Percentiles rank a stretch among this genome's conserved stretches.
Conservation (phyloP, 1,140 invertebrate species). For the Xylocopa sonorina region DNA sequence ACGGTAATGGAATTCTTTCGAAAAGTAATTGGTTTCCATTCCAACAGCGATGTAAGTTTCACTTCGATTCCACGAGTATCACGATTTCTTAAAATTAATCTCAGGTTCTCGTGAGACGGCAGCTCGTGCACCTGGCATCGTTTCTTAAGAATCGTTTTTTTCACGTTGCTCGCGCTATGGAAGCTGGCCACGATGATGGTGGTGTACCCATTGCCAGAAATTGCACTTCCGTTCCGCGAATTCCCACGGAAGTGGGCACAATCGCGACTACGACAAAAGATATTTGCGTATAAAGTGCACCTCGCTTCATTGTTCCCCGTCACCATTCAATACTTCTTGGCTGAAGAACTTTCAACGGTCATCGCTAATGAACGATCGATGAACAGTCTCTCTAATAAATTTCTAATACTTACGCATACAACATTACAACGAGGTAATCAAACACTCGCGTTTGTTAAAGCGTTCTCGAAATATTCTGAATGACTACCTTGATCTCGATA, state of each 20-base stretch:
- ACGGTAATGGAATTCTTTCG: neutral
- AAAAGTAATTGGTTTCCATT: no score
- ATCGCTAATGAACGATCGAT: conserved; percentile 18
- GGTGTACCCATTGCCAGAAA: conserved; percentile 69
- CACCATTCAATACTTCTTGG: conserved; percentile 44
- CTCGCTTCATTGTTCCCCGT: conserved; percentile 54
- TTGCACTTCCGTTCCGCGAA: conserved; percentile 81
- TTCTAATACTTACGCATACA: neutral
- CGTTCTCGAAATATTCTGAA: neutral
- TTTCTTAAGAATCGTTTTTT: conserved; percentile 67
- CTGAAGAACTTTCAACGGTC: neutral
- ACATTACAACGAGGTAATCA: neutral
- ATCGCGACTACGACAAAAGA: conserved; percentile 69
- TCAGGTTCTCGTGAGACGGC: conserved; percentile 53
- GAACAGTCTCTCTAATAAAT: neutral
- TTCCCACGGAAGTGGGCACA: conserved; percentile 80
- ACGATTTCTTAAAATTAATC: conserved; percentile 56
- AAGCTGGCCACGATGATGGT: conserved; percentile 51
- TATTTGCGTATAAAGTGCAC: conserved; percentile 48
- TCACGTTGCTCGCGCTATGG: conserved; percentile 41
- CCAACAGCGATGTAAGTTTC: neutral
- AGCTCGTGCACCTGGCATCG: conserved; percentile 69
- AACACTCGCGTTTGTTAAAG: no score
- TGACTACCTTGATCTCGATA: conserved; percentile 60
- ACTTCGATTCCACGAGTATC: conserved; percentile 57